A percentile compares a stretch with the other conserved stretches of the same genome.
These are phyloP conservation scores for Oxystoma pomonae DNA, from an alignment of 2,888 invertebrate genomes.

Conservation along the genomic window DNA sequence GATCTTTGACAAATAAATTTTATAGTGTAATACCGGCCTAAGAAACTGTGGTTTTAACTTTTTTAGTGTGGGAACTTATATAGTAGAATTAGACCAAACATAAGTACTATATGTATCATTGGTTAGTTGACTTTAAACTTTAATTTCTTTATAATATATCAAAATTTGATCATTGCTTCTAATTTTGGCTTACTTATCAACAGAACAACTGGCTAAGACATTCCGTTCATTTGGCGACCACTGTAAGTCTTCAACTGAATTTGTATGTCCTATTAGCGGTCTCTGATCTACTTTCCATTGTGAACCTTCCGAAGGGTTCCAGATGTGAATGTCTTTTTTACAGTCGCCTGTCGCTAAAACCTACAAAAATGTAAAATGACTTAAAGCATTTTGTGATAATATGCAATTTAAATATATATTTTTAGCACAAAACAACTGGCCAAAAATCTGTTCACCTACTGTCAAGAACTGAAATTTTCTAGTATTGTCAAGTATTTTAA, in stretches of 20 bases:
- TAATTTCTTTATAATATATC: too few species aligned
- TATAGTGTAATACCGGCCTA: too few species aligned
- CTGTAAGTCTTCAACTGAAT: slow-evolving; percentile 95
- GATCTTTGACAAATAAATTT: too few species aligned
- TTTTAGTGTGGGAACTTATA: too few species aligned
- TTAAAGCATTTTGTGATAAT: background rate
- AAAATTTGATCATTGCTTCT: too few species aligned
- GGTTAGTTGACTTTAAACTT: too few species aligned
- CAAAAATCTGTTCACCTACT: background rate
- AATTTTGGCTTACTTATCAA: slow-evolving; percentile 59
- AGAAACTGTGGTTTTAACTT: too few species aligned
- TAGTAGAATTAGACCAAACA: too few species aligned
- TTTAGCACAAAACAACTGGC: background rate
- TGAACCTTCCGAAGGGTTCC: slow-evolving; percentile 74
- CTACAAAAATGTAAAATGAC: slow-evolving; percentile 45
- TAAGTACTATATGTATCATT: too few species aligned
- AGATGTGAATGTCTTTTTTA: slow-evolving; percentile 87
- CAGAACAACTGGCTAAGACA: slow-evolving; percentile 85
- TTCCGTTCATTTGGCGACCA: slow-evolving; percentile 96
- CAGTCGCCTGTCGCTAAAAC: slow-evolving; percentile 93
- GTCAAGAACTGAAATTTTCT: too few species aligned
- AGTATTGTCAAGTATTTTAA: too few species aligned
- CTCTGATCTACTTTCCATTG: slow-evolving; percentile 87
- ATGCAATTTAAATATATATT: background rate
- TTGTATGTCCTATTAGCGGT: slow-evolving; percentile 81